phyloP scores from a whole-genome alignment of 2,888 invertebrate species.

The Galerucella nymphaeae region DNA sequence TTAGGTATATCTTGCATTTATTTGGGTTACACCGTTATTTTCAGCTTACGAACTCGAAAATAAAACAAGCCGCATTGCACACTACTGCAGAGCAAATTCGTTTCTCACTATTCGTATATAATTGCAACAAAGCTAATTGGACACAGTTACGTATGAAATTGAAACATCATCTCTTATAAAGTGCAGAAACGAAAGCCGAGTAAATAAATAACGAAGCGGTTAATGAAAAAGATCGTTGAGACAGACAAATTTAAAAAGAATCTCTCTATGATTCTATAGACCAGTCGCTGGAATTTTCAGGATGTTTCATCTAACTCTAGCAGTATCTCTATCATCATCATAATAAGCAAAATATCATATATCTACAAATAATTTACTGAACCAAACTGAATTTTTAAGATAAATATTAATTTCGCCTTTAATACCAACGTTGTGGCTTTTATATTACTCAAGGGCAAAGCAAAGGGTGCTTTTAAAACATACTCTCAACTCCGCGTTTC shows the following conservation, averaged over 20 bases:
- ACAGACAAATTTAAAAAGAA: not conserved
- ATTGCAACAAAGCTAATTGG: conserved; percentile 36
- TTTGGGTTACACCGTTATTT: conserved; percentile 32
- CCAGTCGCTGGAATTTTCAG: not conserved
- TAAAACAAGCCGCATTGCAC: conserved; percentile 33
- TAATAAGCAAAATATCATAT: too few species aligned
- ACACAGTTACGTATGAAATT: conserved; percentile 32
- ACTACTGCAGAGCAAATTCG: conserved; percentile 35
- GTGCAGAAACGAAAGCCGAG: conserved; percentile 4
- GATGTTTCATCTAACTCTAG: too few species aligned
- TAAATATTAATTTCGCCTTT: not conserved
- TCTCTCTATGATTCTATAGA: not conserved
- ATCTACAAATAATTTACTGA: not conserved
- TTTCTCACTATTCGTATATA: conserved; percentile 30
- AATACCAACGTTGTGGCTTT: too few species aligned
- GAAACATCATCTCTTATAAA: conserved; percentile 24
- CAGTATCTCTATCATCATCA: too few species aligned
- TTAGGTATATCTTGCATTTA: conserved; percentile 33
- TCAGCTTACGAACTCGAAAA: conserved; percentile 29
- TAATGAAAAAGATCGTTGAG: conserved; percentile 27
- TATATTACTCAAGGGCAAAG: too few species aligned
- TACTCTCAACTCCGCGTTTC: too few species aligned
- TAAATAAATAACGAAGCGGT: conserved; percentile 26
- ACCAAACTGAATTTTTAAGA: not conserved
- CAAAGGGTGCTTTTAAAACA: too few species aligned